Base-by-base conservation (phyloP, 2,888 invertebrate species). In the Spilarctia lutea region DNA sequence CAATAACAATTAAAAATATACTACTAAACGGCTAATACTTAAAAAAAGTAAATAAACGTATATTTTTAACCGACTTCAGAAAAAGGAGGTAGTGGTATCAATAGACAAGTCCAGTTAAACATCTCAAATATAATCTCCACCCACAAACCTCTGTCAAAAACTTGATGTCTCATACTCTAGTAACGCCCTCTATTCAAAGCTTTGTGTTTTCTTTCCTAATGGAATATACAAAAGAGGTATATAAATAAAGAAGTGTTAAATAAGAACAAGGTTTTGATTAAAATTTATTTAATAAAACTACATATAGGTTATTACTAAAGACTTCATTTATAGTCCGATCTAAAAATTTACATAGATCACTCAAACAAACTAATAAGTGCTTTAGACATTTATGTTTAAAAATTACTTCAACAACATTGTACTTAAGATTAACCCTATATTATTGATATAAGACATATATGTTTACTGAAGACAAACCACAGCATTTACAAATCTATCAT, bases 221-320 rank as follows among this genome's bases (percentile, higher is more conserved):
- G 45, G 45, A 45, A 45, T 45, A 45, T 7, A 3, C 39, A 42
- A 39, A 72, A 27, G 39, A 13, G 48, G 6, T 52, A 69, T 11
- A 68, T 18, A 71, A 27, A 42, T 8, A 16, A 56, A 84, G 86
- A 85, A 42, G 27, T 42, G 16, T 87, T 86, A 86, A 86, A 88
- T 77, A 85, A 82, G 79, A 81, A 75, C 83, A 81, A 81, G 77
- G 87, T 71, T 68, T 91, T 91, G 91, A 92, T 92, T 92, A 91
- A 91, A 93, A 89, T 93, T 93, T 94, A 94, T 94, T 95, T 93
- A 93, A 91, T 94, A 92, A 93, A 95, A 92, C 93, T 95, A 95
- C 94, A 94, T 89, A 93, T 92, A 92, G 90, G 90, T 92, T 91
- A 90, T 91, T 89, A 88, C 91, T 92, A 92, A 89, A 91, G 89